Base-by-base conservation (phyloP, 2,113 vertebrate species). In the Melozone crissalis region DNA sequence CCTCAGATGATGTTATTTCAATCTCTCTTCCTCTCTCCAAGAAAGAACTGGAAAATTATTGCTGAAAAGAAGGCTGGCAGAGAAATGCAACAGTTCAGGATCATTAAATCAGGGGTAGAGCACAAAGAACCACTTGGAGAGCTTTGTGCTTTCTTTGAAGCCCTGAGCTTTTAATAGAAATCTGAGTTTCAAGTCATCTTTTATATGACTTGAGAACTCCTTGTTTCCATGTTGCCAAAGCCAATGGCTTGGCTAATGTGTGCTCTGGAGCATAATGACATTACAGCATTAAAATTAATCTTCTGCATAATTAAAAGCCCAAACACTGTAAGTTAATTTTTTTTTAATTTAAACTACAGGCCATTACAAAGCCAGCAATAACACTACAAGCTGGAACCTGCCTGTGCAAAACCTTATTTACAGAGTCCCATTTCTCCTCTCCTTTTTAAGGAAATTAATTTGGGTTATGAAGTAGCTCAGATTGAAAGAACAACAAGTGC, bases 291-390 rank as follows among this genome's bases (percentile, higher is more conserved):
- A 78, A 69, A 90, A 90, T 84, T 71, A 41, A 94, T 84, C 65
- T 84, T 41, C 76, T 74, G 80, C 83, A n/a, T 92, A 90, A 95
- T 92, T 93, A 93, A 93, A 95, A 93, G 83, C 59, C 51, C 16
- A 91, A 90, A 67, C 1, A 17, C n/a, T 69, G 37, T 41, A 72
- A 76, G 57, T 54, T 41, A n/a, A 33, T 47, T 67, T 84, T 76
- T 75, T 78, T 26, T 4, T 1, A 58, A 85, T 76, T 91, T 88
- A 58, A 76, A 69, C 33, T 39, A 31, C 51, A 84, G 65, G 83
- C 83, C 72, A 43, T 66, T 58, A 51, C 73, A 92, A 88, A 94
- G 52, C 55, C 49, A 85, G 83, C 7, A 61, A 20, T 23, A 83
- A 74, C 4, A 31, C 1, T n/a, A 68, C n/a, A 73, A 88, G 82